Evolutionary conservation across 1,140 invertebrate species (phyloP), one percentile per base, ranked within the genome.

Genomic region (Dreissena rostriformis): DNA sequence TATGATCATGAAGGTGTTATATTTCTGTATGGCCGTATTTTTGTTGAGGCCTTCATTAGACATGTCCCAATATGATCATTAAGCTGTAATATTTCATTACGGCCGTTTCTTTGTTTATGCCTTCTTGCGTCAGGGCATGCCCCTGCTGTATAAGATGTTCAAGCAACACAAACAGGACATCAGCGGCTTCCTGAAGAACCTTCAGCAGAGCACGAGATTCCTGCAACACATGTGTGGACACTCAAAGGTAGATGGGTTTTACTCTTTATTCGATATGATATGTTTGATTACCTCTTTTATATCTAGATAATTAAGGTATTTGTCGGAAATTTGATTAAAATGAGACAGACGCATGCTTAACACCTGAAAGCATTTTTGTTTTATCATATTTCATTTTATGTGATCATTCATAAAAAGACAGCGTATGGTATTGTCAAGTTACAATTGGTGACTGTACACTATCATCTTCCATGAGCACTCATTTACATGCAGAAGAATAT

Each of bases 211-310:
- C 24, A 98, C 97, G 0, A 95, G 97, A 86, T 97, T 96, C 87
- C 93, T 98, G 75, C 97, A 98, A 86, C 95, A 96, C 83, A 94
- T 98, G 26, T 98, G 97, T 92, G 96, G 96, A 85, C 95, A 97
- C 91, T 96, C 96, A 0, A 96, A 96, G 92, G 94, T 97, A 89
- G 94, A 11, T n/a, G n/a, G n/a, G n/a, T n/a, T n/a, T n/a, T n/a
- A n/a, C n/a, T n/a, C n/a, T n/a, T n/a, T n/a, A n/a, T n/a, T n/a
- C n/a, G n/a, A n/a, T n/a, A n/a, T n/a, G n/a, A n/a, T n/a, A n/a
- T n/a, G n/a, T n/a, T 24, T n/a, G 57, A n/a, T 4, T 19, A 19
- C 22, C 2, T 61, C 2, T 61, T 19, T 19, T 4, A n/a, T 6
- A 6, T 4, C 12, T 19, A 12, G 17, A 61, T 61, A n/a, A 61